phyloP scores from a whole-genome alignment of 2,113 vertebrate genomes.

The Pterocles burchelli region DNA sequence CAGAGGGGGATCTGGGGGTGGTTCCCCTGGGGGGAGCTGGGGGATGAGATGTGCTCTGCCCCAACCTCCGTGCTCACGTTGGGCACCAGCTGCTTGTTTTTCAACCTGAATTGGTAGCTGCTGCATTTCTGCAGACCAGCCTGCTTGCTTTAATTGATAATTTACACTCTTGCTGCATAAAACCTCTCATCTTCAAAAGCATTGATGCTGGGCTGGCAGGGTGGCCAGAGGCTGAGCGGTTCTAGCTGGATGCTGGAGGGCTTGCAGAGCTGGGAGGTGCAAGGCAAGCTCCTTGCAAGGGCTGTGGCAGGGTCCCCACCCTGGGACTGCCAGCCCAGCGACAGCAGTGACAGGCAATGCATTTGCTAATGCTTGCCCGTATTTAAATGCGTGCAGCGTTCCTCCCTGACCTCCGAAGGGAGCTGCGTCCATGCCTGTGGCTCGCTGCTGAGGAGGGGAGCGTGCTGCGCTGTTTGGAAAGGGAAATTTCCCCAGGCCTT shows the following conservation, averaged over 20 bases:
- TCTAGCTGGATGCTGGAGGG: not conserved
- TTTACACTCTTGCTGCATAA: not conserved
- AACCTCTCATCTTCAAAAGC: not conserved
- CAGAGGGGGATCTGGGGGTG: not conserved
- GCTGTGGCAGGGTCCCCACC: not conserved
- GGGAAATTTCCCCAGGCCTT: conserved; percentile 24
- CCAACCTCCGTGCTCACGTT: fast-evolving
- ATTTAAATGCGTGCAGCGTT: not conserved
- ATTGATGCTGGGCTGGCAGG: fast-evolving
- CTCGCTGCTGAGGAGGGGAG: not conserved
- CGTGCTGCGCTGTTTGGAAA: conserved; percentile 20
- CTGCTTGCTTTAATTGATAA: not conserved
- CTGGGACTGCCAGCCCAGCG: not conserved
- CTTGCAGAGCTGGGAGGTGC: not conserved
- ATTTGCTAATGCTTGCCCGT: not conserved
- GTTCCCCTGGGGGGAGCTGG: not conserved
- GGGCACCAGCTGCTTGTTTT: not conserved
- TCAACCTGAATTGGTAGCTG: not conserved
- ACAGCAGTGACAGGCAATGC: fast-evolving
- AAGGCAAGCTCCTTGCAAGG: not conserved
- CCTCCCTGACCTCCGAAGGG: not conserved
- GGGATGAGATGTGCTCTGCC: not conserved
- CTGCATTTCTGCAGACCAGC: not conserved
- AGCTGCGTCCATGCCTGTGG: not conserved
- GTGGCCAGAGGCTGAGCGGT: not conserved